Conservation (phyloP, 2,113 vertebrate genomes). For the Pelodiscus sinensis region DNA sequence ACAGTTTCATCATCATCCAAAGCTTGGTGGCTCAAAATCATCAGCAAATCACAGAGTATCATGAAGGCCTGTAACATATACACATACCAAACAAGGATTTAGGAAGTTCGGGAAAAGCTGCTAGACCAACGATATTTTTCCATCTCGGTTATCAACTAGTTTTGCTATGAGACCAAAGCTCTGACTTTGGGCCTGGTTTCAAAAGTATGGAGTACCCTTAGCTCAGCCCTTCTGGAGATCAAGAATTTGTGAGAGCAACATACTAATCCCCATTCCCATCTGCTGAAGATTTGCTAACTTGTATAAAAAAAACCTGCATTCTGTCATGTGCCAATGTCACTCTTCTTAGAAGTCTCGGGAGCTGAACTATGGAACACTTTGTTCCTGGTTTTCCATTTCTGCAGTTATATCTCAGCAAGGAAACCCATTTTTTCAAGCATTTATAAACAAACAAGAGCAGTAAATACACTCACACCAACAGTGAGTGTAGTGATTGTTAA, state of each 20-base stretch:
- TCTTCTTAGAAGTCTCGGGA: background rate
- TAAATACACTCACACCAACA: background rate
- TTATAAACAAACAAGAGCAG: background rate
- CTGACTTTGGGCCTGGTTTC: background rate
- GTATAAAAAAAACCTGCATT: background rate
- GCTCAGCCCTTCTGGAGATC: background rate
- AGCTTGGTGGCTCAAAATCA: constrained; percentile 85
- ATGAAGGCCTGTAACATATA: constrained; percentile 81
- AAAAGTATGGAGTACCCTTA: background rate
- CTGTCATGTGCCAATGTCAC: background rate
- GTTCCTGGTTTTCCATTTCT: background rate
- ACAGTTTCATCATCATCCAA: constrained; percentile 71
- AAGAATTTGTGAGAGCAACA: background rate
- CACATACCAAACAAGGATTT: constrained; percentile 1
- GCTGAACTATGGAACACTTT: background rate
- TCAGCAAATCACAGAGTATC: constrained; percentile 87
- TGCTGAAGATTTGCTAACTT: background rate
- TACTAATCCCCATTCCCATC: background rate
- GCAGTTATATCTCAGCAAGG: background rate
- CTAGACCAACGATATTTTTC: background rate
- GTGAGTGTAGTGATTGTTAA: background rate
- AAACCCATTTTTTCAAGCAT: background rate
- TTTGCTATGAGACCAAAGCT: background rate
- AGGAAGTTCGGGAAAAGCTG: background rate
- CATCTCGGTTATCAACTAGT: background rate